Percentiles rank a stretch among this genome's conserved stretches.
phyloP scores from a whole-genome alignment of 1,140 invertebrate genomes.

The Lasioglossum baleicum region DNA sequence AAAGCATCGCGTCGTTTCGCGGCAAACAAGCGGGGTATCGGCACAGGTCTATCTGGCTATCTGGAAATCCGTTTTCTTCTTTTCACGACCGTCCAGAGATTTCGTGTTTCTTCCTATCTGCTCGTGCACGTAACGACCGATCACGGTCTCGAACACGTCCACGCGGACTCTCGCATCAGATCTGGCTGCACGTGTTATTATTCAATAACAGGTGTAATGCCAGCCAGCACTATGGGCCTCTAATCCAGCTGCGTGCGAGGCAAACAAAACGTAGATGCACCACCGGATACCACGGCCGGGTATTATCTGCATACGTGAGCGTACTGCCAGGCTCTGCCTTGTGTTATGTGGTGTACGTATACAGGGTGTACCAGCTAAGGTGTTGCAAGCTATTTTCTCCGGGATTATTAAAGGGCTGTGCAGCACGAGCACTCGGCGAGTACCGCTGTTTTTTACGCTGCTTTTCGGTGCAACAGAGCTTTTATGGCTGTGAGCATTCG shows the following conservation, averaged over 20 bases:
- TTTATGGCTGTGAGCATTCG: too few species aligned
- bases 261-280: conserved; percentile 58
- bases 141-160: conserved; percentile 6
- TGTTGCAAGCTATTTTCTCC: too few species aligned
- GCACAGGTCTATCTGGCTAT: too few species aligned
- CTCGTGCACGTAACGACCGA: conserved; percentile 28
- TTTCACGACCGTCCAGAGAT: conserved; percentile 8
- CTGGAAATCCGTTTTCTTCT: conserved; percentile 4
- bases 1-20: conserved; percentile 1
- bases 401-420: too few species aligned
- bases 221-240: conserved; percentile 38
- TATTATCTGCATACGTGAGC: conserved; percentile 48
- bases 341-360: background rate
- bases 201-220: conserved; percentile 65
- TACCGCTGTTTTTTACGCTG: too few species aligned
- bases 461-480: too few species aligned
- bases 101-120: conserved; percentile 8
- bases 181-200: conserved; percentile 55
- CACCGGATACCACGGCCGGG: conserved; percentile 43
- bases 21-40: background rate
- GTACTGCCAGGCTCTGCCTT: background rate
- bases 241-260: conserved; percentile 54
- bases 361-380: too few species aligned
- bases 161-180: conserved; percentile 27
- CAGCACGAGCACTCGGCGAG: too few species aligned